Base-by-base conservation (phyloP, 2,888 invertebrate species). In the Idaea dimidiata region DNA sequence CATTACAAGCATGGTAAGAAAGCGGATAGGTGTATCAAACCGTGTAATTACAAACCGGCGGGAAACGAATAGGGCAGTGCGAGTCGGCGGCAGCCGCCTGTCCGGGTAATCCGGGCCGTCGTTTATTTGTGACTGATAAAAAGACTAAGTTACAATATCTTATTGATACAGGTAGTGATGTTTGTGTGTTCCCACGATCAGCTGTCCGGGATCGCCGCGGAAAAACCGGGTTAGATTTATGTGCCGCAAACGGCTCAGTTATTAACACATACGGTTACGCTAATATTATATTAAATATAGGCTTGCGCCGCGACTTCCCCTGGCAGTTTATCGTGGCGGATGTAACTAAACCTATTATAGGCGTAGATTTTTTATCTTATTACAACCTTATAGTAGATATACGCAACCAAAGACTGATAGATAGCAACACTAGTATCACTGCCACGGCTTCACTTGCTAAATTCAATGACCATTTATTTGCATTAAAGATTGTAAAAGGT, bases 321-420 rank as follows among this genome's bases (percentile, higher is more conserved):
- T 76, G 76, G 76, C 62, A 62, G 2, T 77, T 77, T 62, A 59
- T 73, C 1, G 70, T 78, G 0, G 74, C 75, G 3, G 72, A 77
- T 33, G 75, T 77, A 0, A 72, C 73, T 0, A 73, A 71, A 55
- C 60, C 78, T 0, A 79, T 77, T 6, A 76, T 77, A 3, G 75
- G 77, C 0, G 72, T 71, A 2, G 77, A 77, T 57, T 75, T 78
- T 64, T 31, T 70, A 17, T 63, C 60, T 18, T 58, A 64, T 59
- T 60, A 74, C 18, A 53, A 53, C n/a, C 32, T 66, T 1, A 54
- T 65, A 10, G 66, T 68, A 4, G 68, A 68, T 17, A 10, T 58
- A 16, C 58, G 64, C 1, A 63, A 65, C 24, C 59, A 64, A 16
- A 64, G 64, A 6, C 54, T 68, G 0, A 17, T 68, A 0, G 69